Evolutionary conservation across 2,888 invertebrate species (phyloP).

Genomic region (Mystacides longicornis): DNA sequence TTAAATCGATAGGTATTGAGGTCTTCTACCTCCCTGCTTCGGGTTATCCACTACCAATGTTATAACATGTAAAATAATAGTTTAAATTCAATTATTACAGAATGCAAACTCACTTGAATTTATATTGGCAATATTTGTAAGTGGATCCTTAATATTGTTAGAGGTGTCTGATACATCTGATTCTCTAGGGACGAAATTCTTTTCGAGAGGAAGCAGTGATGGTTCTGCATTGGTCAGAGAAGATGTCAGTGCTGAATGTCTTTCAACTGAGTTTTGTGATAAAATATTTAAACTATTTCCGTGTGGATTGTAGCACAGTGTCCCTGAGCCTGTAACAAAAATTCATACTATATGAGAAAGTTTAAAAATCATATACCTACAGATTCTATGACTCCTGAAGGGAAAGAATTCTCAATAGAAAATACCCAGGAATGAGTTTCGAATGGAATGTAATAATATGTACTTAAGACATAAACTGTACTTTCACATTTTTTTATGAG

Average conservation of each 20-base stretch:
- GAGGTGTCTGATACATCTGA: background rate
- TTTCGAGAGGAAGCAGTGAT: background rate
- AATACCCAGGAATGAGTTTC: too few species aligned
- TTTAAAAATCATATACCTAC: too few species aligned
- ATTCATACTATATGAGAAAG: too few species aligned
- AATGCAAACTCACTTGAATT: constrained; percentile 20
- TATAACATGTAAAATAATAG: too few species aligned
- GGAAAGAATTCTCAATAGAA: too few species aligned
- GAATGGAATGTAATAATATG: too few species aligned
- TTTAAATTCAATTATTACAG: background rate
- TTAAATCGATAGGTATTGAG: too few species aligned
- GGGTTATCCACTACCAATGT: too few species aligned
- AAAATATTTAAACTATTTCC: constrained; percentile 22
- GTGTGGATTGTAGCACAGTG: constrained; percentile 25
- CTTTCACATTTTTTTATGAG: too few species aligned
- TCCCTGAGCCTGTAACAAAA: constrained; percentile 24
- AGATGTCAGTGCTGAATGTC: constrained; percentile 18
- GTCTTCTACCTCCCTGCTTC: too few species aligned
- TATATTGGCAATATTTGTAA: constrained; percentile 22
- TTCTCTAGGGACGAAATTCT: background rate
- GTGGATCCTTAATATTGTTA: constrained; percentile 12
- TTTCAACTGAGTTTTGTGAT: constrained; percentile 24
- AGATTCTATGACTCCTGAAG: too few species aligned
- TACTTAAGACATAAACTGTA: too few species aligned
- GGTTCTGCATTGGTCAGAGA: constrained; percentile 12